Percentiles rank a stretch among this genome's conserved stretches.
phyloP scores from a whole-genome alignment of 2,888 invertebrate genomes.

The Orgyia antiqua region DNA sequence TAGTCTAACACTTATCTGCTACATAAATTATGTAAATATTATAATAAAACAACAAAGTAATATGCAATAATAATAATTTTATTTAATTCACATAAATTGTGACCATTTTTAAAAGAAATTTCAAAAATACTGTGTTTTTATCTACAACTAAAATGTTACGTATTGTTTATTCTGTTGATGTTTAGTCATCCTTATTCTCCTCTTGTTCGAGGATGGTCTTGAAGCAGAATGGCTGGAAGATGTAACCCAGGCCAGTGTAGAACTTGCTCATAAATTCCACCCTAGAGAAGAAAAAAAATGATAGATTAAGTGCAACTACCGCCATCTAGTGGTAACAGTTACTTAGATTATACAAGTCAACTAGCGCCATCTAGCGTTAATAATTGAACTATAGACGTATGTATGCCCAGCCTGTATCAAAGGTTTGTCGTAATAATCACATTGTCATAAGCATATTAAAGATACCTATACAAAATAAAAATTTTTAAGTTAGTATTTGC shows the following conservation, averaged over 20 bases:
- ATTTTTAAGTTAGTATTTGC: no score
- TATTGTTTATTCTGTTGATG: constrained; percentile 4
- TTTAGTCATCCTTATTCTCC: constrained; percentile 62
- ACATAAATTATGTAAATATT: constrained; percentile 9
- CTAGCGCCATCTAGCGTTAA: no score
- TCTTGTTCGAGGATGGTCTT: constrained; percentile 82
- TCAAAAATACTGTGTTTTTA: constrained; percentile 46
- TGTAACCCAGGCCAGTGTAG: constrained; percentile 88
- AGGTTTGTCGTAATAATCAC: no score
- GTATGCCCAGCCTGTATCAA: no score
- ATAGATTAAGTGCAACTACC: no score
- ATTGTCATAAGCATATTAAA: no score
- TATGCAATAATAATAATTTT: constrained; percentile 58
- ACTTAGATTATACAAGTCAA: no score
- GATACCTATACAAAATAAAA: no score
- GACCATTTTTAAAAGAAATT: constrained; percentile 42
- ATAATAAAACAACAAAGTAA: constrained; percentile 40
- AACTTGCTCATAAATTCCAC: constrained; percentile 98
- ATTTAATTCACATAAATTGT: constrained; percentile 44
- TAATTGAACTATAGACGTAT: no score
- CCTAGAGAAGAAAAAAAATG: constrained; percentile 66
- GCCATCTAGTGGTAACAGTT: no score
- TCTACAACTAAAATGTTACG: no score
- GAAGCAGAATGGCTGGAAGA: constrained; percentile 92
- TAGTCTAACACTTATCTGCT: no score